Evolutionary conservation across 2,797 vertebrate genomes (phyloP), one percentile per base, ranked within the genome.

Genomic region (Hydrophis major): DNA sequence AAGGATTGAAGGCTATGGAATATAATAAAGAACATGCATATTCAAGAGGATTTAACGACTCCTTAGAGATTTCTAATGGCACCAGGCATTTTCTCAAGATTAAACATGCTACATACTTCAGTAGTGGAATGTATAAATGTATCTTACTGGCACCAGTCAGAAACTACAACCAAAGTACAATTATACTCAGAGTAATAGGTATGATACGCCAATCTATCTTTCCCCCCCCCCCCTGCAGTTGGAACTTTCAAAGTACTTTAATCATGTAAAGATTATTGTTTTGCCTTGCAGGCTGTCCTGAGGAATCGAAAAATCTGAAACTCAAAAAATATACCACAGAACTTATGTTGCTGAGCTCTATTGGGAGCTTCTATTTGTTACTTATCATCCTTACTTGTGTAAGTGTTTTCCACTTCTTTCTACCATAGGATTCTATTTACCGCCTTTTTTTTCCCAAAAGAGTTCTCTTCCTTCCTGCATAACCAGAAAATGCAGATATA

Each of bases 311-410:
- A 0, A 93, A 97, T 3, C 32, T 16, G 83, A 97, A 95, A 93
- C 86, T 96, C 4, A 95, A 94, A 93, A 98, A 97, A 87, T 96
- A 98, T 89, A 97, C 94, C 96, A 47, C 97, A 0, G 97, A 98
- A 91, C 92, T 98, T 32, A 93, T 97, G 6, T 94, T 98, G 93
- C 94, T 98, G 89, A 96, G 97, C 88, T 97, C 91, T 6, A 96
- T 98, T 95, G 97, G 97, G 27, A 89, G 97, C 94, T 98, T 98
- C 95, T 98, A 98, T 91, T 90, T 97, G 93, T 95, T 98, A 83
- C 98, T 98, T 95, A 98, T 98, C 96, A 91, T 97, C 95, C 98
- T 97, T 74, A 97, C 98, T 27, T 98, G 97, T 10, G 98, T 98
- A 96, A 98, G 98, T 98, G 91, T 92, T 93, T 91, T 90, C 25